Percentiles rank a stretch among this genome's conserved stretches.
Conservation (phyloP, 2,113 vertebrate species). For the Cricetomys ansorgei region DNA sequence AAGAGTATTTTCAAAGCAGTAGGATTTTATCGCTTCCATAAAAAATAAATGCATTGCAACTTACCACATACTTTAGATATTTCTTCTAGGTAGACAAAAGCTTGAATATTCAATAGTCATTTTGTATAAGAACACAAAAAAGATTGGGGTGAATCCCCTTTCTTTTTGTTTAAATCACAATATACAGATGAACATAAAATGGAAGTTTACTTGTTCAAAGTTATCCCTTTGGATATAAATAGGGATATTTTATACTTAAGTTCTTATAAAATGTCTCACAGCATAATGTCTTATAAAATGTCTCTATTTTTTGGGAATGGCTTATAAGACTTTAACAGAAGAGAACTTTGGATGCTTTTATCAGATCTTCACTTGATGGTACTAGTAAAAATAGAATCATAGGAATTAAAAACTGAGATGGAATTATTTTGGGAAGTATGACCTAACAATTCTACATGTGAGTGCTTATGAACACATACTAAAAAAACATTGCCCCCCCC, state of each 20-base stretch:
- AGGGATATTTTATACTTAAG: constrained; percentile 23
- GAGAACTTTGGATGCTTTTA: not conserved
- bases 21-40: constrained; percentile 23
- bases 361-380: not conserved
- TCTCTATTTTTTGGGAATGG: constrained; percentile 40
- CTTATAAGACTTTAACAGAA: not conserved
- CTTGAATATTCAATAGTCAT: constrained; percentile 58
- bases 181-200: constrained; percentile 23
- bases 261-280: constrained; percentile 40
- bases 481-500: constrained; percentile 24
- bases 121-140: constrained; percentile 60
- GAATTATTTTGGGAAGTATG: constrained; percentile 52
- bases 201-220: constrained; percentile 42
- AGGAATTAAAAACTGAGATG: constrained; percentile 38
- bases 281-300: not conserved
- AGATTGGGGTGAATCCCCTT: constrained; percentile 16
- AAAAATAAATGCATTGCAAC: constrained; percentile 37
- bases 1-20: constrained; percentile 48
- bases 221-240: constrained; percentile 46
- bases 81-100: constrained; percentile 60
- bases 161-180: constrained; percentile 57
- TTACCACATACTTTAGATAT: constrained; percentile 15
- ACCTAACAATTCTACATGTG: constrained; percentile 49
- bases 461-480: not conserved
- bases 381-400: constrained; percentile 30